Evolutionary conservation across 1,140 invertebrate genomes (phyloP).

Genomic region (Marisa cornuarietis): DNA sequence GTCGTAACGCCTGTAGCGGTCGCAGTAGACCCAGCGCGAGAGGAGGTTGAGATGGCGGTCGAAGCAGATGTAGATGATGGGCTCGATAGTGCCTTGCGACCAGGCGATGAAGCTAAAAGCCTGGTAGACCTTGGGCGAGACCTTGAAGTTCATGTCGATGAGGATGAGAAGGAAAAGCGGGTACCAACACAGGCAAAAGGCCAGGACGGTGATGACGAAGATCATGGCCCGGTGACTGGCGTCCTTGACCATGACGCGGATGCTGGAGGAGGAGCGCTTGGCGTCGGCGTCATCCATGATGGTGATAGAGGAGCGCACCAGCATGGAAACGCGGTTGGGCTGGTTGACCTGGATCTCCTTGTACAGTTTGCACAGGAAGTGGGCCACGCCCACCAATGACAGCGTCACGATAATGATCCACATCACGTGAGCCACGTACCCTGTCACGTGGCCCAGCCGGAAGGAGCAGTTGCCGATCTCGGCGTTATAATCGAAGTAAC

Average conservation of each 20-base stretch:
- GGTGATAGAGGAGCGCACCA: conserved; percentile 61
- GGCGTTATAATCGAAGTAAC: conserved; percentile 62
- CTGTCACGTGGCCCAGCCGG: conserved; percentile 57
- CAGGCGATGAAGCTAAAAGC: conserved; percentile 64
- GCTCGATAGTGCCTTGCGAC: conserved; percentile 61
- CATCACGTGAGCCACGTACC: conserved; percentile 64
- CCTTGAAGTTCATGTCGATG: conserved; percentile 58
- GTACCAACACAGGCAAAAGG: conserved; percentile 64
- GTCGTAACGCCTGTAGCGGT: conserved; percentile 44
- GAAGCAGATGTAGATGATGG: conserved; percentile 60
- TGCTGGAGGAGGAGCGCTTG: conserved; percentile 41
- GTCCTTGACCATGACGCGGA: conserved; percentile 46
- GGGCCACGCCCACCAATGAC: conserved; percentile 51
- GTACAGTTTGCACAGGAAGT: conserved; percentile 62
- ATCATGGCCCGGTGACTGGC: conserved; percentile 60
- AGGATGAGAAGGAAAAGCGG: conserved; percentile 63
- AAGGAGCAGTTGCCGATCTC: conserved; percentile 61
- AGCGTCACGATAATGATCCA: conserved; percentile 63
- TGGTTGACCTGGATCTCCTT: conserved; percentile 61
- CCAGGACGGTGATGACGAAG: conserved; percentile 55
- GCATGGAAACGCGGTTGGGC: conserved; percentile 59
- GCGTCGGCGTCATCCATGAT: conserved; percentile 46
- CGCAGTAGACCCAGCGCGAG: conserved; percentile 56
- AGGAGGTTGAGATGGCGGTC: conserved; percentile 61
- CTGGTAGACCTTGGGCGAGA: conserved; percentile 62